A percentile compares a stretch with the other conserved stretches of the same genome.
These are phyloP conservation scores for Ctenopoma kingsleyae DNA, from an alignment of 2,797 vertebrate genomes.

Conservation along the genomic window DNA sequence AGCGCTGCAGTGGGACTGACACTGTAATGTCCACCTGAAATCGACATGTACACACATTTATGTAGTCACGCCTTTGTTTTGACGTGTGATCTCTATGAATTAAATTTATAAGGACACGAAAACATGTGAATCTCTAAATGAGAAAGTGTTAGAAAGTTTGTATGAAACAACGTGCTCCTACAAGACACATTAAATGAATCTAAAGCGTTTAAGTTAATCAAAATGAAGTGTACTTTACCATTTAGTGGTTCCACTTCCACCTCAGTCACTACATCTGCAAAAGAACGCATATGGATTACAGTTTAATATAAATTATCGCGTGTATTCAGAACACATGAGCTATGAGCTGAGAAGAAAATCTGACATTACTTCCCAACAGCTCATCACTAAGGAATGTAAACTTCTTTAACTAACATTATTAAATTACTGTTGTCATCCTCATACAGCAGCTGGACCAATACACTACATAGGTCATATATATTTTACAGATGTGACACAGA, in stretches of 20 bases:
- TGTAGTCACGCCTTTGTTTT: not conserved
- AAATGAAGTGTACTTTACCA: constrained; percentile 70
- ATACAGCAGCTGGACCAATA: too few species aligned
- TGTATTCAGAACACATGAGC: constrained; percentile 1
- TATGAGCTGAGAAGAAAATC: constrained; percentile 13
- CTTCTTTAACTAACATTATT: not conserved
- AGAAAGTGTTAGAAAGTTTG: not conserved
- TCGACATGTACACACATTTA: not conserved
- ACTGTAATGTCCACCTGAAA: constrained; percentile 84
- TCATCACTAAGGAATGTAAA: constrained; percentile 6
- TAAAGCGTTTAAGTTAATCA: not conserved
- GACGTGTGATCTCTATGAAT: not conserved
- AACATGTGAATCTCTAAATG: not conserved
- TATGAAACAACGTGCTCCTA: not conserved
- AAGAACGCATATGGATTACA: constrained; percentile 32
- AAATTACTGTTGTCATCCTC: too few species aligned
- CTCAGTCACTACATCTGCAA: constrained; percentile 73
- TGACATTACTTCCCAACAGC: not conserved
- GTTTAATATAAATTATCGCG: constrained; percentile 3
- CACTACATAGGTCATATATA: too few species aligned
- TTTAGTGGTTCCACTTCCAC: constrained; percentile 84
- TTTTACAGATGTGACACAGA: too few species aligned
- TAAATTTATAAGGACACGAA: not conserved
- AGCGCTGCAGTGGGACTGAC: constrained; percentile 81
- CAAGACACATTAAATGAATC: not conserved